Conservation (phyloP, 2,888 invertebrate genomes). For the Trichopria drosophilae region DNA sequence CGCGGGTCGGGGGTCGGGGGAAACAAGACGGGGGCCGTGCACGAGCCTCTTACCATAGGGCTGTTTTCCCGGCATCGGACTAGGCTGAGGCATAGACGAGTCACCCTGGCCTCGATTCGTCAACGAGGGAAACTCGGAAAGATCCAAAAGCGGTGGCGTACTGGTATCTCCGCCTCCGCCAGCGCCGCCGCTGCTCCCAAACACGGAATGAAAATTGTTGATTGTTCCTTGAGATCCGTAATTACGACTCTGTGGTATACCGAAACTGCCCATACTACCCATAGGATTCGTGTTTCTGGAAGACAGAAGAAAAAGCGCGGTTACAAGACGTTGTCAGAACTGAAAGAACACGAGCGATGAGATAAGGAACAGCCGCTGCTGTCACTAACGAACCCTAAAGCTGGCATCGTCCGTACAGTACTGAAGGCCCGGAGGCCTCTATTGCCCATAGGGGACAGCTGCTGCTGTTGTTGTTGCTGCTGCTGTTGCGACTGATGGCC, state of each 20-base stretch:
- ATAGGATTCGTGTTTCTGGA: conserved; percentile 64
- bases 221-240: conserved; percentile 60
- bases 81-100: conserved; percentile 75
- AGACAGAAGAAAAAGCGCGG: conserved; percentile 38
- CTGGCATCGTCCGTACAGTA: conserved; percentile 70
- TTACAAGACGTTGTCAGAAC: too few species aligned
- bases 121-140: conserved; percentile 90
- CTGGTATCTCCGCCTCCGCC: conserved; percentile 71
- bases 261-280: conserved; percentile 68
- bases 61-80: conserved; percentile 88
- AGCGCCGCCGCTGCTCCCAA: conserved; percentile 62
- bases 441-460: conserved; percentile 65
- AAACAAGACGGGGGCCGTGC: too few species aligned
- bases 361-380: too few species aligned
- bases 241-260: conserved; percentile 64
- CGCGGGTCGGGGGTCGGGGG: too few species aligned
- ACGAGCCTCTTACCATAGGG: conserved; percentile 89
- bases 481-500: conserved; percentile 58
- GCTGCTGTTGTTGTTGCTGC: conserved; percentile 60
- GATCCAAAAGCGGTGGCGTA: conserved; percentile 85
- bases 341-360: too few species aligned
- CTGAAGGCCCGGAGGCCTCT: conserved; percentile 75
- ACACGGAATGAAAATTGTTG: conserved; percentile 77
- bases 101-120: conserved; percentile 83
- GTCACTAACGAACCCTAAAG: conserved; percentile 61